phyloP scores from a whole-genome alignment of 2,113 vertebrate species.

The Picathartes gymnocephalus region DNA sequence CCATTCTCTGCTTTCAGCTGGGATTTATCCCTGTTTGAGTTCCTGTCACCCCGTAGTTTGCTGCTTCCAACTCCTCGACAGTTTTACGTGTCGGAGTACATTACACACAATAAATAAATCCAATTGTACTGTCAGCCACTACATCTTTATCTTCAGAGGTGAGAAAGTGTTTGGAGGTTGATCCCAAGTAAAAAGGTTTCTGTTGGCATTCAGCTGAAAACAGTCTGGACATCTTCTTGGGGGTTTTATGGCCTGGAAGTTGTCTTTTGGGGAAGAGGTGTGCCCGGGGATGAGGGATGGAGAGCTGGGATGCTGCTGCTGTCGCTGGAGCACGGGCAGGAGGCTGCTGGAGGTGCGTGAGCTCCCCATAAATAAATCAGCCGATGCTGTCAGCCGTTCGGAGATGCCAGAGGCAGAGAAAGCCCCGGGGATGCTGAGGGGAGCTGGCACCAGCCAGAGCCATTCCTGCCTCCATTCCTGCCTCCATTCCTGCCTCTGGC shows the following conservation, averaged over 20 bases:
- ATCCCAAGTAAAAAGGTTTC: neutral
- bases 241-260: neutral
- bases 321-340: fast-evolving
- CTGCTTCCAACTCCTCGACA: neutral
- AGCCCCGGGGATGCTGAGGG: neutral
- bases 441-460: neutral
- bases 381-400: neutral
- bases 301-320: neutral
- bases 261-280: neutral
- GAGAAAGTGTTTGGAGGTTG: neutral
- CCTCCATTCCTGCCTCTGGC: neutral
- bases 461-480: neutral
- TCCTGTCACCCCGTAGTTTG: neutral
- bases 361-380: neutral
- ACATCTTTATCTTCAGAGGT: neutral
- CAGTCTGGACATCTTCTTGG: neutral
- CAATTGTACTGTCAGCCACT: neutral
- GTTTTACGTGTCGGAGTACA: neutral
- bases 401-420: neutral
- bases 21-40: neutral
- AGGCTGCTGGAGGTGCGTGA: neutral
- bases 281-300: neutral
- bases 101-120: neutral
- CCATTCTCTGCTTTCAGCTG: neutral
- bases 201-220: neutral